Evolutionary conservation across 2,113 vertebrate genomes (phyloP).

Genomic region (Rhizomys pruinosus): DNA sequence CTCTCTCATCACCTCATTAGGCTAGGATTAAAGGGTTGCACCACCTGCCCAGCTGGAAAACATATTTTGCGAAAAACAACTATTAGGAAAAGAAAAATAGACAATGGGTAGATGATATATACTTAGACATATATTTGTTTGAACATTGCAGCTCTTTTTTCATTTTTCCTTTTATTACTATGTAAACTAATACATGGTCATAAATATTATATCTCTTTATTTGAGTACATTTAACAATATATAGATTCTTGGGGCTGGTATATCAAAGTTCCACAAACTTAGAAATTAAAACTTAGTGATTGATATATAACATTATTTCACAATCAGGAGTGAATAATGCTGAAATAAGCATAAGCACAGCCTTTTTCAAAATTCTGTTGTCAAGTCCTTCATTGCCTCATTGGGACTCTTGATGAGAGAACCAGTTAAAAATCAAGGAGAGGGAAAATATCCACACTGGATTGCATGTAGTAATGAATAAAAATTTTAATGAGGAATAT

Average conservation of each 20-base stretch:
- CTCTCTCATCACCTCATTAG: too few relatives aligned
- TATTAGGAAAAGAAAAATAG: accelerated
- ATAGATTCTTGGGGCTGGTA: not conserved
- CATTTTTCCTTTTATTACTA: not conserved
- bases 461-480: too few relatives aligned
- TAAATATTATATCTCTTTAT: not conserved
- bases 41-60: not conserved
- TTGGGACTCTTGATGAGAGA: not conserved
- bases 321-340: not conserved
- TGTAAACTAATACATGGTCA: not conserved
- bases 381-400: not conserved
- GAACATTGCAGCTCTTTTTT: not conserved
- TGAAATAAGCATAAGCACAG: not conserved
- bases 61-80: not conserved
- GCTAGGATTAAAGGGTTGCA: not conserved
- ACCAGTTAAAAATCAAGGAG: not conserved
- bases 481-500: too few relatives aligned
- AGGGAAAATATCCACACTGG: not conserved
- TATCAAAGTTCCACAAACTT: not conserved
- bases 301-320: not conserved
- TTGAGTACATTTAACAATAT: not conserved
- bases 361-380: not conserved
- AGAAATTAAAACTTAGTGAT: not conserved
- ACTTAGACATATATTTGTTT: not conserved
- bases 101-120: not conserved